Percentiles rank a stretch among this genome's conserved stretches.
Conservation (phyloP, 2,113 vertebrate species). For the Glaucidium brasilianum region DNA sequence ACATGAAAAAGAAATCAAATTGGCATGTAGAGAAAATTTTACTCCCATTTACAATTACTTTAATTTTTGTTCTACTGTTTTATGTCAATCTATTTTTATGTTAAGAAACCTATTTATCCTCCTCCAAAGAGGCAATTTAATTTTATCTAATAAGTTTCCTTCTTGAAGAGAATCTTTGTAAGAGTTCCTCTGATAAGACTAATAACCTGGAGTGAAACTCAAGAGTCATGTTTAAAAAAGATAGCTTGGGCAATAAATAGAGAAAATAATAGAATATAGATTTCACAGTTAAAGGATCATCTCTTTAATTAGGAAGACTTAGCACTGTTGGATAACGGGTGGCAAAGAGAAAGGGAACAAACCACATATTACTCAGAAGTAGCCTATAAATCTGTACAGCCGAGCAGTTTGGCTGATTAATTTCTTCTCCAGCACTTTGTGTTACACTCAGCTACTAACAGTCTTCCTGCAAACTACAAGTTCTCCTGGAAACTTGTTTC, state of each 20-base stretch:
- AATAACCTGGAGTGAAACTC: constrained; percentile 7
- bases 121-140: constrained; percentile 2
- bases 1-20: not conserved
- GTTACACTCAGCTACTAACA: not conserved
- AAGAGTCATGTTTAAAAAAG: constrained; percentile 12
- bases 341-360: constrained; percentile 24
- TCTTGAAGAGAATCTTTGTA: not conserved
- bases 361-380: not conserved
- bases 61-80: not conserved
- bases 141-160: constrained; percentile 9
- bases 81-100: not conserved
- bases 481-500: not conserved
- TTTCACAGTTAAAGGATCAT: constrained; percentile 54
- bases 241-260: constrained; percentile 34
- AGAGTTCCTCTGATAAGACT: constrained; percentile 8
- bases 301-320: constrained; percentile 59
- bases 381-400: constrained; percentile 21
- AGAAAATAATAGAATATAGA: constrained; percentile 61
- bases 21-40: not conserved
- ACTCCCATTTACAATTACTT: not conserved
- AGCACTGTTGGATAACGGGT: constrained; percentile 1
- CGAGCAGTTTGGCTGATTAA: constrained; percentile 45
- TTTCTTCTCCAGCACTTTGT: not conserved
- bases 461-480: not conserved
- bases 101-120: not conserved